These are phyloP conservation scores for Sebastes trivittatus DNA, from an alignment of 2,797 vertebrate species.

Conservation along the genomic window DNA sequence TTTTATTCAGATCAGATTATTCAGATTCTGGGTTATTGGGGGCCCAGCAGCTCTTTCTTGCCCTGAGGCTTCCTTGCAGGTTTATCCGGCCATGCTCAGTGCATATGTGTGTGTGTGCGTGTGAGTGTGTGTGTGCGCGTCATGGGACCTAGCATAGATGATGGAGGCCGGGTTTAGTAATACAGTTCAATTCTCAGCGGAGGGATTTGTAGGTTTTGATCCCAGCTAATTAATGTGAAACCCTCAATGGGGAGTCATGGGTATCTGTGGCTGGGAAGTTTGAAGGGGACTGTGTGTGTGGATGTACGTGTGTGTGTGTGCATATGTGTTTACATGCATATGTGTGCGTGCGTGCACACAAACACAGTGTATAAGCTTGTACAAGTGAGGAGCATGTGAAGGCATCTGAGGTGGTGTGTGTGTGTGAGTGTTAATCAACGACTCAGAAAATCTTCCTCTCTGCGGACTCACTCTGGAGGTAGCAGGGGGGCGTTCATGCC, in stretches of 20 bases:
- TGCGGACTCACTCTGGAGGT: slow-evolving; percentile 47
- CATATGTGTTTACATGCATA: not conserved
- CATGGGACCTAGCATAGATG: slow-evolving; percentile 43
- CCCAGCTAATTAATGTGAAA: slow-evolving; percentile 78
- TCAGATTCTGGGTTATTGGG: not conserved
- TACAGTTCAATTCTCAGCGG: slow-evolving; percentile 63
- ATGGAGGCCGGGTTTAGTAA: slow-evolving; percentile 57
- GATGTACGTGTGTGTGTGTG: not conserved
- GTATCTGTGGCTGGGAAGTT: slow-evolving; percentile 59
- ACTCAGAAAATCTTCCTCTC: slow-evolving; percentile 47
- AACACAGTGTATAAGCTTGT: not conserved
- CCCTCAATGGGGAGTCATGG: slow-evolving; percentile 62
- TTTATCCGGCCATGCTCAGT: not conserved
- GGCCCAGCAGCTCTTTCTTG: not conserved
- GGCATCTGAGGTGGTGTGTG: not conserved
- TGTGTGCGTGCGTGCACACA: not conserved
- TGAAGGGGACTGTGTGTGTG: slow-evolving; percentile 53
- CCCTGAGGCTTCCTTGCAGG: not conserved
- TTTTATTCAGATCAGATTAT: not conserved
- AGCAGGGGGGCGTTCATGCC: slow-evolving; percentile 36
- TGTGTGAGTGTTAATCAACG: slow-evolving; percentile 40
- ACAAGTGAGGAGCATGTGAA: not conserved
- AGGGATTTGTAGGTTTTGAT: slow-evolving; percentile 75
- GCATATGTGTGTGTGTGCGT: not conserved
- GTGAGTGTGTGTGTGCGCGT: slow-evolving; percentile 28